These are phyloP conservation scores for Chouioia cunea DNA, from an alignment of 2,888 invertebrate genomes.

Conservation along the genomic window DNA sequence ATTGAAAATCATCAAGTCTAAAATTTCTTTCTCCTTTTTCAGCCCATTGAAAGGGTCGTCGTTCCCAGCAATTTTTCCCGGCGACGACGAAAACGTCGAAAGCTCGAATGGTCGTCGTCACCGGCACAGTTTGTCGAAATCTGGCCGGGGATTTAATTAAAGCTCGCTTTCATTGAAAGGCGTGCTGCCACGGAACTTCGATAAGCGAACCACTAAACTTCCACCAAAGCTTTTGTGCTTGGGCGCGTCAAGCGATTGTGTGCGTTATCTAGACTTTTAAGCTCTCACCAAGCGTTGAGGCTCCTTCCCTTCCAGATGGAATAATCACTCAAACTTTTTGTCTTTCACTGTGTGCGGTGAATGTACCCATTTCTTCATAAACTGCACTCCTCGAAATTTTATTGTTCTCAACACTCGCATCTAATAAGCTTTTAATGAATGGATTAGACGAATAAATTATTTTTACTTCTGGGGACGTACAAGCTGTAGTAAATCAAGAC, in stretches of 20 bases:
- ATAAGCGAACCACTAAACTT: conserved; percentile 42
- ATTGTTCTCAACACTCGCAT: too few species aligned
- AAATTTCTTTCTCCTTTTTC: too few species aligned
- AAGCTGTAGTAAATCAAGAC: too few species aligned
- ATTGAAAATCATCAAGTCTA: too few species aligned
- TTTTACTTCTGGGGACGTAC: not conserved
- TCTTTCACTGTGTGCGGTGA: too few species aligned
- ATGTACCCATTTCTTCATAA: too few species aligned
- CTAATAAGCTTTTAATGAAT: too few species aligned
- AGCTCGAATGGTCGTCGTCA: too few species aligned
- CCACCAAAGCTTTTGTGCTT: conserved; percentile 34
- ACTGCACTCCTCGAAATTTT: conserved; percentile 11
- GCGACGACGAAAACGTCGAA: too few species aligned
- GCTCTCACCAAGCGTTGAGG: conserved; percentile 1
- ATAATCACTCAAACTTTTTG: conserved; percentile 14
- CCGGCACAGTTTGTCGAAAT: conserved; percentile 21
- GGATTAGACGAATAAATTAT: not conserved
- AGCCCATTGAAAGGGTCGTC: too few species aligned
- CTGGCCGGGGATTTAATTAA: conserved; percentile 40
- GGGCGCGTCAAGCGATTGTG: conserved; percentile 11
- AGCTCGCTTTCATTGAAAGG: conserved; percentile 7
- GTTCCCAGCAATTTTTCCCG: too few species aligned
- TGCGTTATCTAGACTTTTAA: conserved; percentile 20
- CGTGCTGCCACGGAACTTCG: conserved; percentile 28
- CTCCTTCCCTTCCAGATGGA: conserved; percentile 31